phyloP scores from a whole-genome alignment of 1,140 invertebrate species.

The Zaprionus inermis region DNA sequence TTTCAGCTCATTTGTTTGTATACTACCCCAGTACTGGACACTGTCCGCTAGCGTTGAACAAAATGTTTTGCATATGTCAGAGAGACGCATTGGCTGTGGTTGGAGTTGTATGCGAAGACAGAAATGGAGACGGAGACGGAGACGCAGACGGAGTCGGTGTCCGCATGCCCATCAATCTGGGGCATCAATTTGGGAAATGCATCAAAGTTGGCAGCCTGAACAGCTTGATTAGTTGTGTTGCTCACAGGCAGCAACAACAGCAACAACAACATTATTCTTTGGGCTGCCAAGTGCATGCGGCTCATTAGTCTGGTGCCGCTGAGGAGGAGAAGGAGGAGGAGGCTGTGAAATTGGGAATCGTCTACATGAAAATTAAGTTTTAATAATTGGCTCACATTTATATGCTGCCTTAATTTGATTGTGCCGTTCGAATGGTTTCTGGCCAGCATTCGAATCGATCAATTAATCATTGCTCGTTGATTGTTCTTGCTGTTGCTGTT shows the following conservation, averaged over 20 bases:
- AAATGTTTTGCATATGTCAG: conserved; percentile 80
- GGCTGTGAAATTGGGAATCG: conserved; percentile 72
- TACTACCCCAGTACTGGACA: conserved; percentile 13
- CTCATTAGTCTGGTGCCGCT: conserved; percentile 68
- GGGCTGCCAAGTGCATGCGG: conserved; percentile 68
- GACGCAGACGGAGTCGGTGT: conserved; percentile 17
- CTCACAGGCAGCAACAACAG: conserved; percentile 30
- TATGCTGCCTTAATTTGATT: conserved; percentile 77
- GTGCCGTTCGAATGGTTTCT: conserved; percentile 67
- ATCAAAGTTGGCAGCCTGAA: conserved; percentile 77
- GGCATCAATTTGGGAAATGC: conserved; percentile 80
- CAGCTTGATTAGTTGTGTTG: conserved; percentile 76
- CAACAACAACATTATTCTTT: conserved; percentile 44
- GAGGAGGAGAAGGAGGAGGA: conserved; percentile 64
- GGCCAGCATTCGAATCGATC: conserved; percentile 36
- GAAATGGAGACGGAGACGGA: not conserved
- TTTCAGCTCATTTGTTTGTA: conserved; percentile 70
- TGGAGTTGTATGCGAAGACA: not conserved
- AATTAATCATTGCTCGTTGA: conserved; percentile 77
- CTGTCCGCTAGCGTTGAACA: conserved; percentile 50
- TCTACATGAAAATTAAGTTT: conserved; percentile 74
- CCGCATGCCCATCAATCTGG: conserved; percentile 54
- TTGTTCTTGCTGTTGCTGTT: conserved; percentile 28
- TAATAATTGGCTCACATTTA: conserved; percentile 79
- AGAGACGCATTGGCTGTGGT: conserved; percentile 31